Percentiles rank a stretch among this genome's conserved stretches.
These are phyloP conservation scores for Gasteruption jaculator DNA, from an alignment of 2,888 invertebrate genomes.

Conservation along the genomic window DNA sequence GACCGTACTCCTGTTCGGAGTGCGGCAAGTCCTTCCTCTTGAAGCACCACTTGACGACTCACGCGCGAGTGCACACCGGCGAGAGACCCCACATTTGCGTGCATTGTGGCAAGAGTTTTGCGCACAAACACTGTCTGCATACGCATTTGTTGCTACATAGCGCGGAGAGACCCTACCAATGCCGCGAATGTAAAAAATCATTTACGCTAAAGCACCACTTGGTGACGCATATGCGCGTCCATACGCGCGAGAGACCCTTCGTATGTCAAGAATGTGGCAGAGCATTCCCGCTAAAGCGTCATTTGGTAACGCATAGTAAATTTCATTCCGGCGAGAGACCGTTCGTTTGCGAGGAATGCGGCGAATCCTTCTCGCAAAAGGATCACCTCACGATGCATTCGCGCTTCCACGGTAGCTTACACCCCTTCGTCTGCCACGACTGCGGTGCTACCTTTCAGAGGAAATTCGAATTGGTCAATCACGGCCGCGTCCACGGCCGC, in stretches of 20 bases:
- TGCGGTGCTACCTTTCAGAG: slow-evolving; percentile 83
- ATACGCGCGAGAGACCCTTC: slow-evolving; percentile 77
- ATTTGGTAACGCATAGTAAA: slow-evolving; percentile 80
- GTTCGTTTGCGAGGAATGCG: slow-evolving; percentile 83
- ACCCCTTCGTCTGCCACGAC: slow-evolving; percentile 90
- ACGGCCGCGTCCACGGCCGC: slow-evolving; percentile 75
- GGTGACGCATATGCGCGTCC: slow-evolving; percentile 74
- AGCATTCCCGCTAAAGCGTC: slow-evolving; percentile 76
- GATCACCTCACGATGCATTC: slow-evolving; percentile 87
- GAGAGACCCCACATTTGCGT: slow-evolving; percentile 75
- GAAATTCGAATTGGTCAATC: slow-evolving; percentile 82
- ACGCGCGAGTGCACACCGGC: slow-evolving; percentile 77
- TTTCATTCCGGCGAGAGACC: slow-evolving; percentile 83
- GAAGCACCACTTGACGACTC: slow-evolving; percentile 81
- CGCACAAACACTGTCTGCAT: slow-evolving; percentile 78
- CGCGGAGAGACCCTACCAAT: slow-evolving; percentile 77
- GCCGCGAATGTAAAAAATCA: slow-evolving; percentile 81
- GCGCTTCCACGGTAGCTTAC: slow-evolving; percentile 91
- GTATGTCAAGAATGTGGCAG: slow-evolving; percentile 79
- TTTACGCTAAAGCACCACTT: slow-evolving; percentile 82
- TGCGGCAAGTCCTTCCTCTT: slow-evolving; percentile 80
- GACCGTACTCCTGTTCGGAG: slow-evolving; percentile 78
- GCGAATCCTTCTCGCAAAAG: slow-evolving; percentile 87
- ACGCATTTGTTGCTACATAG: slow-evolving; percentile 78
- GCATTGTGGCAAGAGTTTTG: slow-evolving; percentile 77